Evolutionary conservation across 2,888 invertebrate species (phyloP), one percentile per base, ranked within the genome.

Genomic region (Campoletis raptor): DNA sequence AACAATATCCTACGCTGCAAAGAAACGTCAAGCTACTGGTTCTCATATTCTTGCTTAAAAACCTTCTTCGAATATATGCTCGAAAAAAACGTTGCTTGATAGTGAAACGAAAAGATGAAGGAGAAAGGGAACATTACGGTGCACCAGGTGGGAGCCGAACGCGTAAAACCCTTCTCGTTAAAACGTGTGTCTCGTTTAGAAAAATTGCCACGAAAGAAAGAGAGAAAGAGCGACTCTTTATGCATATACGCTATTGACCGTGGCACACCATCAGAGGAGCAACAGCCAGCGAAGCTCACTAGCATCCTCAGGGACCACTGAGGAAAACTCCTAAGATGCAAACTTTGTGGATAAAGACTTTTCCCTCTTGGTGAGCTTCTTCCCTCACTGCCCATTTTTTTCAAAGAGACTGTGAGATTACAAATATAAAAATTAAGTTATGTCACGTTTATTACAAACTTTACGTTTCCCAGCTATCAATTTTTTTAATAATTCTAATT

Each of bases 81-180:
- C 3, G 21, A 72, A 36, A 12, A 72, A 61, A 76, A 61, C 18
- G n/a, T 57, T 42, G 18, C 45, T 42, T 54, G 57, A 61, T 45
- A 57, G 36, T 54, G 73, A 61, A 74, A 54, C 52, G 67, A 69
- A 30, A 52, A 78, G 24, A 42, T 73, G 82, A 78, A 57, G 45
- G 83, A 64, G 81, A 61, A 61, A 76, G 12, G 66, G 48, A 79
- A 73, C 78, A 61, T 61, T 83, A 83, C 61, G 87, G 85, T 88
- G 89, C 90, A 91, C 90, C 90, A 91, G 91, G 90, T 91, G 90
- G 86, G 77, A 78, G 85, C 83, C 83, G 82, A 66, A 74, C 85
- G 88, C 86, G 83, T 89, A 89, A 89, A 89, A 90, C 81, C 79
- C 82, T 83, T 81, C 79, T 89, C 88, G 87, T 90, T 90, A 90